Evolutionary conservation across 2,113 vertebrate genomes (phyloP).

Genomic region (Rhea americana): DNA sequence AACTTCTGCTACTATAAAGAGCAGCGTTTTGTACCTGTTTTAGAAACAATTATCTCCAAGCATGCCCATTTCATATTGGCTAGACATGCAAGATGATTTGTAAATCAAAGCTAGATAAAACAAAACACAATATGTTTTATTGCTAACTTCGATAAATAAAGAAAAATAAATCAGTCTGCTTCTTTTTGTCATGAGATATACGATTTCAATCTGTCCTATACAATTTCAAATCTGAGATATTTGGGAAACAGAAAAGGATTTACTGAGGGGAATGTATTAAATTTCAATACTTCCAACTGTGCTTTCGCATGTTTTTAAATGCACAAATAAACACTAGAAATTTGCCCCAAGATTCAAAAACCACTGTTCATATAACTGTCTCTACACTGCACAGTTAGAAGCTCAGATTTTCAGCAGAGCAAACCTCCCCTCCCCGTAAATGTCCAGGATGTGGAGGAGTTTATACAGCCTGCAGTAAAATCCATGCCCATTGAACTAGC

Average conservation of each 20-base stretch:
- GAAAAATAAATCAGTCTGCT: constrained; percentile 7
- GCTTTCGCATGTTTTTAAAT: background rate
- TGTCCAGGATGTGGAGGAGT: background rate
- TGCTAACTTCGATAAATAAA: background rate
- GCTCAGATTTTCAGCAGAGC: background rate
- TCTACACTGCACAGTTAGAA: background rate
- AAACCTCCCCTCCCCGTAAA: background rate
- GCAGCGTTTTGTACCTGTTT: background rate
- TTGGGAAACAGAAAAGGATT: constrained; percentile 52
- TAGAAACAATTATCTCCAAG: background rate
- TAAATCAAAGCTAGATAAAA: constrained; percentile 11
- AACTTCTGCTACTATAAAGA: background rate
- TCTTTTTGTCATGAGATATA: constrained; percentile 10
- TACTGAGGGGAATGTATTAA: background rate
- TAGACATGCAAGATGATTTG: background rate
- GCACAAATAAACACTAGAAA: background rate
- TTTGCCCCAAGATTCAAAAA: background rate
- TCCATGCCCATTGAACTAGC: background rate
- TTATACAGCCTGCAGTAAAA: background rate
- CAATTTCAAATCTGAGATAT: constrained; percentile 33
- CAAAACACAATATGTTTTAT: background rate
- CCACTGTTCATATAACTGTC: background rate
- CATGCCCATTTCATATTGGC: background rate
- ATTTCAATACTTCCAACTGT: background rate
- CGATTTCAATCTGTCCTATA: constrained; percentile 32